Conservation (phyloP, 2,888 invertebrate genomes). For the Allophyes oxyacanthae region DNA sequence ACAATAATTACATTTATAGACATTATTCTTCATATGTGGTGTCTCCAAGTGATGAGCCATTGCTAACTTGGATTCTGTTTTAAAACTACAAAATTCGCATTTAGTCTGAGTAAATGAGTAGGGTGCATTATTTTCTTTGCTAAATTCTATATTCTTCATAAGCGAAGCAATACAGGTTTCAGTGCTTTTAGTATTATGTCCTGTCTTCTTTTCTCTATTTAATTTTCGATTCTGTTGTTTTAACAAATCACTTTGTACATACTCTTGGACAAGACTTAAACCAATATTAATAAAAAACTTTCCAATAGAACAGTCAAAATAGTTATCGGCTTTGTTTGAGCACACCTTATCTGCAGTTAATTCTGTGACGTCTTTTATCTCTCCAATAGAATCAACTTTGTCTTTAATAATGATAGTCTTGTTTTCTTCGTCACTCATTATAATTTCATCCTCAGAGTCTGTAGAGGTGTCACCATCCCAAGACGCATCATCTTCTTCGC, state of each 20-base stretch:
- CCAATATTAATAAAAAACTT: constrained; percentile 98
- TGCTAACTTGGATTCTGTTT: constrained; percentile 95
- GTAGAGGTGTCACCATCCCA: constrained; percentile 88
- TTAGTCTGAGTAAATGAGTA: constrained; percentile 93
- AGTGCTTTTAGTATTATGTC: constrained; percentile 91
- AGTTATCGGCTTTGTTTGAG: constrained; percentile 90
- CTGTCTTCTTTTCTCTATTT: constrained; percentile 90
- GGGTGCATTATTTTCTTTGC: constrained; percentile 95
- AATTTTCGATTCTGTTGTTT: constrained; percentile 96
- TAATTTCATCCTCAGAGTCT: constrained; percentile 86
- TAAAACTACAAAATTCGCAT: constrained; percentile 96
- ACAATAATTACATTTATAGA: constrained; percentile 96
- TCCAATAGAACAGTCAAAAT: constrained; percentile 96
- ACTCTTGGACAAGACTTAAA: constrained; percentile 96
- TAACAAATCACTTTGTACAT: constrained; percentile 97
- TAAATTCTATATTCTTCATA: constrained; percentile 95
- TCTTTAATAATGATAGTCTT: constrained; percentile 87
- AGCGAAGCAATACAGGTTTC: constrained; percentile 95
- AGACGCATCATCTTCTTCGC: constrained; percentile 87
- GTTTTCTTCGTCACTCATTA: constrained; percentile 75
- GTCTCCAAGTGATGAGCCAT: constrained; percentile 97
- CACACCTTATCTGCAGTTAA: constrained; percentile 70
- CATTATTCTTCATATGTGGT: constrained; percentile 96
- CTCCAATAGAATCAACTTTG: constrained; percentile 85
- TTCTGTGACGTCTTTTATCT: constrained; percentile 83